Conservation (phyloP, 2,113 vertebrate species). For the Ivindomyrus marchei region DNA sequence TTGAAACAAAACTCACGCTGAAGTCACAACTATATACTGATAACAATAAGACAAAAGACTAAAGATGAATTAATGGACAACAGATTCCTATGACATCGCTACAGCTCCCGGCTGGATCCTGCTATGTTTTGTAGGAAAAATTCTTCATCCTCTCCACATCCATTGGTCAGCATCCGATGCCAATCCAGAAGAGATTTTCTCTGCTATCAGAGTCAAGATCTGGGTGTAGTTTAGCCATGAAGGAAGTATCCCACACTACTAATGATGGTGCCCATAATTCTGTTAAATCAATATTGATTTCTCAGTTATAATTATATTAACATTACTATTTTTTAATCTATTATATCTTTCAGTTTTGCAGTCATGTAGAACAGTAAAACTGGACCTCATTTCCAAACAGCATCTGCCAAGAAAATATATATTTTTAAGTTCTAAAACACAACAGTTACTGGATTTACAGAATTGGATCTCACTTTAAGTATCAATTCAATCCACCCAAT, state of each 20-base stretch:
- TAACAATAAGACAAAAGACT: not conserved
- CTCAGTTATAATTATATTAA: not conserved
- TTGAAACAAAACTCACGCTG: not conserved
- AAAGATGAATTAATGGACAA: not conserved
- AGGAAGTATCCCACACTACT: not conserved
- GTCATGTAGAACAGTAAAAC: not conserved
- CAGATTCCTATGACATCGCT: not conserved
- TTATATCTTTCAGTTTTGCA: not conserved
- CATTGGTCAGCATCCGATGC: not conserved
- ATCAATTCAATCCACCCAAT: not conserved
- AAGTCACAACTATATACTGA: not conserved
- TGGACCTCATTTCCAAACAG: not conserved
- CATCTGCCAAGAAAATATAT: not conserved
- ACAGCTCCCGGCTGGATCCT: not conserved
- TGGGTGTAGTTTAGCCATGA: not conserved
- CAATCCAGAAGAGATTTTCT: not conserved
- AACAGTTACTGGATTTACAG: not conserved
- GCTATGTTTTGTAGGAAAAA: not conserved
- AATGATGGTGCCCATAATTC: not conserved
- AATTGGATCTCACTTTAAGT: not conserved
- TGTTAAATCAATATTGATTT: not conserved
- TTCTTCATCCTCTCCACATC: not conserved
- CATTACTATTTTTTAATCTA: not conserved
- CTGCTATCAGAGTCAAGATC: not conserved
- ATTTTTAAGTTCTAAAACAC: not conserved